These are phyloP conservation scores for Oryzias celebensis DNA, from an alignment of 2,113 vertebrate species.

Conservation along the genomic window DNA sequence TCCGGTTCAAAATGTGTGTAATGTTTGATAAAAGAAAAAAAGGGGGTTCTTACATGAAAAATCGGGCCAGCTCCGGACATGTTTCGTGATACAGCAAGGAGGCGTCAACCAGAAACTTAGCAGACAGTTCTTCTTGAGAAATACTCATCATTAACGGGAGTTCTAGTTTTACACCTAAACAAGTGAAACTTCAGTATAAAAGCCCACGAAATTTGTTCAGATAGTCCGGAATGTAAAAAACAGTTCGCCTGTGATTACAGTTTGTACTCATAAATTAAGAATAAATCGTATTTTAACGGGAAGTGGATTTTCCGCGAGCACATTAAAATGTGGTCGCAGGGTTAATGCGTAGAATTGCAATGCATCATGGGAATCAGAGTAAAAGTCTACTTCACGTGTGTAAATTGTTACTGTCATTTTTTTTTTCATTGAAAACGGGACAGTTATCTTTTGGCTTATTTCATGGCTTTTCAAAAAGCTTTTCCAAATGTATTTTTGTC, in stretches of 20 bases:
- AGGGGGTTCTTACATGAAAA: slow-evolving; percentile 68
- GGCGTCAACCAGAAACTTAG: slow-evolving; percentile 58
- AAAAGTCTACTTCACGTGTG: no score
- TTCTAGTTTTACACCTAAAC: neutral
- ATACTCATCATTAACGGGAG: slow-evolving; percentile 22
- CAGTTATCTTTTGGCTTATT: no score
- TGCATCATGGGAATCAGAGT: slow-evolving; percentile 66
- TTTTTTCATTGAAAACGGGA: no score
- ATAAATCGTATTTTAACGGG: no score
- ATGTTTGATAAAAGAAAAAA: neutral
- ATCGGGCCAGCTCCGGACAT: slow-evolving; percentile 74
- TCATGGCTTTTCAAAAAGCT: no score
- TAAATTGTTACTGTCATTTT: no score
- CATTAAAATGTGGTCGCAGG: slow-evolving; percentile 42
- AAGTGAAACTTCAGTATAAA: neutral
- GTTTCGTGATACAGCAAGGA: slow-evolving; percentile 65
- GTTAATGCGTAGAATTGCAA: slow-evolving; percentile 5
- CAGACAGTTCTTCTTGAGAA: rapidly evolving
- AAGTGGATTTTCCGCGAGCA: no score
- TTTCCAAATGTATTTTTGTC: no score
- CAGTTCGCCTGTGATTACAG: no score
- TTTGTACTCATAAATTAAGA: no score
- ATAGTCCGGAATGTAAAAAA: no score
- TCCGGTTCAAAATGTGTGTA: neutral
- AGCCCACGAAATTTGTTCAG: neutral